Evolutionary conservation across 1,140 invertebrate genomes (phyloP).

Genomic region (Hycleus cichorii): DNA sequence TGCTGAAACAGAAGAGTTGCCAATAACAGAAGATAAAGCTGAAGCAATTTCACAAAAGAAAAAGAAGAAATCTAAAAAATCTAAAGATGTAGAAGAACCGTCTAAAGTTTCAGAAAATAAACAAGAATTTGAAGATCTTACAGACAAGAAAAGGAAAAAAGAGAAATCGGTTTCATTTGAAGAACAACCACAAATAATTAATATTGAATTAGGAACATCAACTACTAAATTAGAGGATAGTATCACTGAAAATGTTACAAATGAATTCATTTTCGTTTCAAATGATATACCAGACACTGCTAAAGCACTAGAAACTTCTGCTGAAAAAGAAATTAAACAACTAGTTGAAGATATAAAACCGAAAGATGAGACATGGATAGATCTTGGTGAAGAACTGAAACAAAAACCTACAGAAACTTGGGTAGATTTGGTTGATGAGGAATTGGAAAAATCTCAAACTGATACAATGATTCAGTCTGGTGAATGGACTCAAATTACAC

Average conservation of each 20-base stretch:
- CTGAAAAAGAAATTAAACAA: neutral
- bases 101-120: neutral
- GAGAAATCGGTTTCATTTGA: slow-evolving; percentile 34
- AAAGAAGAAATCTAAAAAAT: slow-evolving; percentile 15
- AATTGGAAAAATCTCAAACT: too few relatives aligned
- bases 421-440: neutral
- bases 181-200: slow-evolving; percentile 29
- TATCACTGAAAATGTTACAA: slow-evolving; percentile 19
- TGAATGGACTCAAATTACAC: neutral
- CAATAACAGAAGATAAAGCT: neutral
- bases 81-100: slow-evolving; percentile 14
- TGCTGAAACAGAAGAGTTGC: neutral
- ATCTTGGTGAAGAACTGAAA: slow-evolving; percentile 4
- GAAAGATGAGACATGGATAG: slow-evolving; percentile 6
- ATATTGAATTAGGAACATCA: slow-evolving; percentile 15
- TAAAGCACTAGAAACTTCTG: neutral
- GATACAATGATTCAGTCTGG: too few relatives aligned
- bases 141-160: slow-evolving; percentile 16
- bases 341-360: slow-evolving; percentile 2
- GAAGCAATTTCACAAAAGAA: neutral
- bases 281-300: neutral
- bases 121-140: slow-evolving; percentile 1
- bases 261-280: slow-evolving; percentile 26
- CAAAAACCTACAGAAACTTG: slow-evolving; percentile 5
- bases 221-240: slow-evolving; percentile 9